Conservation (phyloP, 2,113 vertebrate species). For the Microtus oregoni region DNA sequence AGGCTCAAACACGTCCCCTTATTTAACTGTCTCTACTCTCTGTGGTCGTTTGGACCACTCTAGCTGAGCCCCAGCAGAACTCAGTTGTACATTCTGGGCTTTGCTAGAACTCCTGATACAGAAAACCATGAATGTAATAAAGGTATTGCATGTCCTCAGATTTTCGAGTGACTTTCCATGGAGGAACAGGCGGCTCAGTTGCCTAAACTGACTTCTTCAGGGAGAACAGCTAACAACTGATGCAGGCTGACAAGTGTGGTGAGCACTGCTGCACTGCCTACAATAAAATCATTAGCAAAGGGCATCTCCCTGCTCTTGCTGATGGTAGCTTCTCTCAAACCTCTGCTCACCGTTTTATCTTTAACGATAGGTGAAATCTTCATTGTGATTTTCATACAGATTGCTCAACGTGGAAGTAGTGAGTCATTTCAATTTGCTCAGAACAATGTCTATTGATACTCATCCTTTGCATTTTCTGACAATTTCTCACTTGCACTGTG, state of each 20-base stretch:
- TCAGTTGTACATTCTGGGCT: neutral
- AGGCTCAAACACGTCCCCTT: neutral
- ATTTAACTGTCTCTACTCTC: neutral
- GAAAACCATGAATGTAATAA: neutral
- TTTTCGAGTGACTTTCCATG: neutral
- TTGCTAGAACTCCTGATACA: neutral
- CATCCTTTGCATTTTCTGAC: neutral
- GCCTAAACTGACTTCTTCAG: neutral
- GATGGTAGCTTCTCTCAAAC: neutral
- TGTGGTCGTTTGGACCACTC: neutral
- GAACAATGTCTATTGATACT: neutral
- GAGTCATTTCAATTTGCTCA: neutral
- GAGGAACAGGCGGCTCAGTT: neutral
- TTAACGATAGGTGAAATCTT: neutral
- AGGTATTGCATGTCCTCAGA: neutral
- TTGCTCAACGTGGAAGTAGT: neutral
- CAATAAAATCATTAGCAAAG: neutral
- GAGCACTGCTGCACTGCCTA: neutral
- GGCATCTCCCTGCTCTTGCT: neutral
- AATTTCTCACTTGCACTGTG: neutral
- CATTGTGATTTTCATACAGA: neutral
- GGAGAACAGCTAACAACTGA: too few relatives aligned
- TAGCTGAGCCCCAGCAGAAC: neutral
- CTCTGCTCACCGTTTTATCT: neutral
- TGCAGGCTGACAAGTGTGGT: neutral